These are phyloP conservation scores for Disparrhopalites patrizii DNA, from an alignment of 2,888 invertebrate species.

Conservation along the genomic window DNA sequence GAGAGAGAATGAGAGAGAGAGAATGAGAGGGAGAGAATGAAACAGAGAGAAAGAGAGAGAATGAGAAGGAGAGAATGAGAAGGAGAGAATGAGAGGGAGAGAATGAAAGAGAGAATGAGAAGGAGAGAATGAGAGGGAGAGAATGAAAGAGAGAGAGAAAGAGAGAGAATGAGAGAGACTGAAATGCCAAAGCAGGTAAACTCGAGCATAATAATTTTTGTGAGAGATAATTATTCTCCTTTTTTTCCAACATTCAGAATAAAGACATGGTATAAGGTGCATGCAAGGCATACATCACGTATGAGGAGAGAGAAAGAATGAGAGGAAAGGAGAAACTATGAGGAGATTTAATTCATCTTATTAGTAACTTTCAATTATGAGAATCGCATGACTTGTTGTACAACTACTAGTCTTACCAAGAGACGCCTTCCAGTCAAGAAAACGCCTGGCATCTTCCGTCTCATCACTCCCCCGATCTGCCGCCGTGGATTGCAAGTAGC, in stretches of 20 bases:
- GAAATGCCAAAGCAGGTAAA: too few relatives aligned
- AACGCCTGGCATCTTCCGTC: slow-evolving; percentile 68
- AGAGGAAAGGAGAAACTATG: neutral
- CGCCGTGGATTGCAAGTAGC: slow-evolving; percentile 74
- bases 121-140: too few relatives aligned
- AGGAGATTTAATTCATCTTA: neutral
- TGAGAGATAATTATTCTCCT: neutral
- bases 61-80: neutral
- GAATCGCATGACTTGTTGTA: slow-evolving; percentile 7
- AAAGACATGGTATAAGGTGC: slow-evolving; percentile 3
- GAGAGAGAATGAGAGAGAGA: too few relatives aligned
- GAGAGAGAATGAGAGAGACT: too few relatives aligned
- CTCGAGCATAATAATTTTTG: neutral
- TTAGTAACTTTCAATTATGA: slow-evolving; percentile 13
- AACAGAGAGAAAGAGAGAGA: neutral
- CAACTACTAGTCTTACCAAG: slow-evolving; percentile 56
- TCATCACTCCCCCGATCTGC: slow-evolving; percentile 70
- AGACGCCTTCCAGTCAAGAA: slow-evolving; percentile 89
- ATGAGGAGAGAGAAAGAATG: too few relatives aligned
- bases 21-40: too few relatives aligned
- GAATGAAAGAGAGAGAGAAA: too few relatives aligned
- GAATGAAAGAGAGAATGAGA: too few relatives aligned
- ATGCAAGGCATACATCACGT: too few relatives aligned
- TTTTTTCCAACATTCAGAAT: neutral
- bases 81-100: too few relatives aligned